Percentiles rank a stretch among this genome's conserved stretches.
Evolutionary conservation across 2,888 invertebrate species (phyloP).

Genomic region (Xanthorhoe designata): DNA sequence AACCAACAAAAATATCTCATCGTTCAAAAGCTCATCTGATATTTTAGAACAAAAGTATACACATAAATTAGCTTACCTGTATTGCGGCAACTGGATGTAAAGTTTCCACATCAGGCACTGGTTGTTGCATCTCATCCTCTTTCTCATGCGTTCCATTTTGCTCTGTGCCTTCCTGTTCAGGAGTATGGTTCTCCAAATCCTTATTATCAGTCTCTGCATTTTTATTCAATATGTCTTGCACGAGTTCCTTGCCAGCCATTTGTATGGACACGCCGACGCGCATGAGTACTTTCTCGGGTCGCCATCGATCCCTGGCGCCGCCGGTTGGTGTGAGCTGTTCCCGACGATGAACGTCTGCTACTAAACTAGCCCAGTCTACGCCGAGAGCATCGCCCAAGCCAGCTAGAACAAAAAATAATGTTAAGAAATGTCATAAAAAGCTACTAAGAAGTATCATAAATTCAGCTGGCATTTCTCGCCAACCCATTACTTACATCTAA

Average conservation of each 20-base stretch:
- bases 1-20: constrained; percentile 21
- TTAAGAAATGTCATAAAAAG: neutral
- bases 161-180: constrained; percentile 51
- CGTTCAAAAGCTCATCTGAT: constrained; percentile 9
- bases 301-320: constrained; percentile 92
- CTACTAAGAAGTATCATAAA: neutral
- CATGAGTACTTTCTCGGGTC: constrained; percentile 91
- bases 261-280: constrained; percentile 92
- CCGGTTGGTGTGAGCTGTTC: constrained; percentile 80
- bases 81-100: constrained; percentile 85
- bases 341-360: constrained; percentile 89
- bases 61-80: constrained; percentile 61
- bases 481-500: no score
- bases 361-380: constrained; percentile 97
- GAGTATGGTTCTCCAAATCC: constrained; percentile 48
- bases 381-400: constrained; percentile 96
- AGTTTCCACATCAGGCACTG: constrained; percentile 61
- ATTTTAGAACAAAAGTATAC: neutral
- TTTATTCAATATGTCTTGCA: constrained; percentile 70
- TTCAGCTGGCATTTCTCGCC: neutral
- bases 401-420: constrained; percentile 58
- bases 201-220: constrained; percentile 64
- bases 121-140: constrained; percentile 51
- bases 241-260: constrained; percentile 88
- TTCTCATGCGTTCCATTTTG: constrained; percentile 65